Percentiles rank a stretch among this genome's conserved stretches.
phyloP scores from a whole-genome alignment of 2,888 invertebrate genomes.

The Rambutsinella grinnellia region DNA sequence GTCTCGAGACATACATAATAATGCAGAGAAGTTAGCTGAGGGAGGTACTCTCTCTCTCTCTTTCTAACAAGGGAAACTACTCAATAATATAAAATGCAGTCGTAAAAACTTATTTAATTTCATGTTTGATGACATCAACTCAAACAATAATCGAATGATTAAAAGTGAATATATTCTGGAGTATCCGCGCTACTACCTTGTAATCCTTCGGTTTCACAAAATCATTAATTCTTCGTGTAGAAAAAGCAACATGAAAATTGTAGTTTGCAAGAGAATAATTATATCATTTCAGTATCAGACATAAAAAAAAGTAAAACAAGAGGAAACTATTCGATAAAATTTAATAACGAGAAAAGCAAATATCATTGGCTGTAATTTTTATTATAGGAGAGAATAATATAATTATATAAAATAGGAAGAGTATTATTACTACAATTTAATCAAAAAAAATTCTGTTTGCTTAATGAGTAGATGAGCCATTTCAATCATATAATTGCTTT shows the following conservation, averaged over 20 bases:
- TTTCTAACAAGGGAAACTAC: not conserved
- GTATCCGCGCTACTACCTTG: not conserved
- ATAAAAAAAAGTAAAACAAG: conserved; percentile 20
- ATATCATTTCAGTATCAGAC: conserved; percentile 32
- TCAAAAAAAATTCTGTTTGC: conserved; percentile 46
- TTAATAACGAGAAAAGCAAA: not conserved
- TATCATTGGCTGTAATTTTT: not conserved
- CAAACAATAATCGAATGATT: conserved; percentile 52
- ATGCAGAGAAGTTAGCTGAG: not conserved
- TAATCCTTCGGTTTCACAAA: not conserved
- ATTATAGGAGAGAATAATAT: conserved; percentile 17
- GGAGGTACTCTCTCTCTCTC: no score
- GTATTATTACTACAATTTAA: conserved; percentile 1
- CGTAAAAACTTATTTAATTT: conserved; percentile 47
- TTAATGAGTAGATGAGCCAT: conserved; percentile 55
- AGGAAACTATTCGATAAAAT: not conserved
- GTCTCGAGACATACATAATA: not conserved
- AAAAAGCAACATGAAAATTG: not conserved
- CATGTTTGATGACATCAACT: conserved; percentile 51
- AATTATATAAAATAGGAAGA: conserved; percentile 42
- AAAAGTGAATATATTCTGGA: conserved; percentile 32
- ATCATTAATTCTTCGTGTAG: not conserved
- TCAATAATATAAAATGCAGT: conserved; percentile 19
- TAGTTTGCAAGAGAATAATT: conserved; percentile 25
- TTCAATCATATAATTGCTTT: conserved; percentile 49